Base-by-base conservation (phyloP, 2,888 invertebrate genomes). In the Steinernema scapterisci region DNA sequence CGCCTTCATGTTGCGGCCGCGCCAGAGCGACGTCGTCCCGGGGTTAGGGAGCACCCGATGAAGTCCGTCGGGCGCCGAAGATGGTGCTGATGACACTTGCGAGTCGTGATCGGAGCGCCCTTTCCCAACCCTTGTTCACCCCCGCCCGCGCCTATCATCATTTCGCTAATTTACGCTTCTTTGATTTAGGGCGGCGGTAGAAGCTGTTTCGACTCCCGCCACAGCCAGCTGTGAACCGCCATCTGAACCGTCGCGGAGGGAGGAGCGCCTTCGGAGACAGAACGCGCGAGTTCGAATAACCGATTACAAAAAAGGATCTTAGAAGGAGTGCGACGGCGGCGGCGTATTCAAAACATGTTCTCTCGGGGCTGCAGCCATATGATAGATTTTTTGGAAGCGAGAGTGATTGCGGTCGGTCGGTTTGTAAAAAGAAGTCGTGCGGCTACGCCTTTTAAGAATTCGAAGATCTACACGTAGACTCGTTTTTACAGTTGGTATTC, bases 31-130 rank as follows among this genome's bases (percentile, higher is more conserved):
- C 63, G 31, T 25, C 48, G 48, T 48, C 48, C n/a, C 16, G 27
- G 38, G 7, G 27, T 25, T 27, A 63, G 63, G 63, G 63, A 23
- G 38, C 38, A n/a, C 38, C 38, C 38, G 9, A 38, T 6, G 48
- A 48, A 48, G 48, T 48, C 48, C 38, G 16, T 48, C 48, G 63
- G 27, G 63, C 63, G 31, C 63, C 54, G 54, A 54, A 54, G 54
- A 54, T 54, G 54, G 21, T 21, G 54, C 23, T 25, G 54, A 54
- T 63, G 63, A 63, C 63, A 63, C 63, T 63, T 52, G 38, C 13
- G 48, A 3, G 16, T 48, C 54, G 21, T 23, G 21, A 11, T 13
- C 13, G 11, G 54, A 5, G 63, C 27, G 63, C 63, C 27, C 63
- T 63, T 63, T 63, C 19, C 63, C 38, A 38, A 38, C 38, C 38